Conservation (phyloP, 2,113 vertebrate species). For the Ivindomyrus marchei region DNA sequence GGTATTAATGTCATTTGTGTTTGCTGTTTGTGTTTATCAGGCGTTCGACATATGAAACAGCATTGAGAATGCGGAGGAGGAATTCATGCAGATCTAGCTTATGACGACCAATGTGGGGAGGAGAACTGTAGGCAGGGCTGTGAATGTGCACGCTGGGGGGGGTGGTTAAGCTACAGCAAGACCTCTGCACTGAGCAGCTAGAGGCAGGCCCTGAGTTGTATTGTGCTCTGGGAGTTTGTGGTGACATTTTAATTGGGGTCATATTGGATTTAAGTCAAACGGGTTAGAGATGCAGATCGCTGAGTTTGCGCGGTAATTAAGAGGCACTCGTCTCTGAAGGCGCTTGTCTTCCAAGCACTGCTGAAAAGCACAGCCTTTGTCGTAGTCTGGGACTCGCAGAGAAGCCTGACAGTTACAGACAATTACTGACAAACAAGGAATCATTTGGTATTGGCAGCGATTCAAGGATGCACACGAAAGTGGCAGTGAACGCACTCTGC, state of each 20-base stretch:
- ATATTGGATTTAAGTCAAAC: not conserved
- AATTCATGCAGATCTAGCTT: not conserved
- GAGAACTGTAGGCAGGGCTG: not conserved
- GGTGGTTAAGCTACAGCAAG: not conserved
- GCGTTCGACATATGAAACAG: not conserved
- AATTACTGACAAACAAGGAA: not conserved
- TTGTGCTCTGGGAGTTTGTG: not conserved
- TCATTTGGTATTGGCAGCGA: not conserved
- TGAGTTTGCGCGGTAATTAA: not conserved
- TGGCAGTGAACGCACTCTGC: not conserved
- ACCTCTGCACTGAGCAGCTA: not conserved
- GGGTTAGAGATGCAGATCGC: not conserved
- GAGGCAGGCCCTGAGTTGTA: not conserved
- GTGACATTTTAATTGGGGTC: slow-evolving; percentile 1
- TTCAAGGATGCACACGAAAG: not conserved
- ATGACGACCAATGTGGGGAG: not conserved
- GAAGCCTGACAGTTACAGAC: not conserved
- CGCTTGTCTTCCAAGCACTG: not conserved
- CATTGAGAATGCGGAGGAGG: not conserved
- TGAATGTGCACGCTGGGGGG: not conserved
- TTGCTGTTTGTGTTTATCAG: not conserved
- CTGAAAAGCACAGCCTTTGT: not conserved
- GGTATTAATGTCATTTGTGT: not conserved
- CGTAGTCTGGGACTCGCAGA: not conserved
- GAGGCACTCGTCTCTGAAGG: not conserved